Evolutionary conservation across 2,888 invertebrate species (phyloP).

Genomic region (Digitonthophagus gazella): DNA sequence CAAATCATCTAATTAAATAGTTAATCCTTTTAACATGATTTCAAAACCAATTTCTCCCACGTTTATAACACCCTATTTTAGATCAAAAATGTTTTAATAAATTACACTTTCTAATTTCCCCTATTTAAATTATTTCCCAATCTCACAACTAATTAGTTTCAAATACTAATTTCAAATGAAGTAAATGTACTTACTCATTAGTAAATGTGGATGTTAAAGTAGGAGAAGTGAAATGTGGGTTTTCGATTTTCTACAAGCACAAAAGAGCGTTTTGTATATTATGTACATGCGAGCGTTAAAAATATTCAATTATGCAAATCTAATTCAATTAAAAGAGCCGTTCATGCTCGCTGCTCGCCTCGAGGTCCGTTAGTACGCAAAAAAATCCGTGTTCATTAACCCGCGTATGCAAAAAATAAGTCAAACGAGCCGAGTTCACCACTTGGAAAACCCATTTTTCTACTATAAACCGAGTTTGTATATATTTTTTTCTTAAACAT

Average conservation of each 20-base stretch:
- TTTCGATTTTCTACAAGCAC: neutral
- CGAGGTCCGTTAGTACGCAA: neutral
- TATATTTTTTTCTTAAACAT: neutral
- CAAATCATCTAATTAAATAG: too few species aligned
- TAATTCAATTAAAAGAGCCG: neutral
- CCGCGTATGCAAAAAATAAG: neutral
- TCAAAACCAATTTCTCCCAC: too few species aligned
- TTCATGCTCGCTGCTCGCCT: neutral
- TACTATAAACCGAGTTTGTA: neutral
- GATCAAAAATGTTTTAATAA: too few species aligned
- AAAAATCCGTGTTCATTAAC: neutral
- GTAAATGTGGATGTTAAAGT: too few species aligned
- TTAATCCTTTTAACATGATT: too few species aligned
- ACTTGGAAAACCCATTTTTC: neutral
- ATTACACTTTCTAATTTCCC: too few species aligned
- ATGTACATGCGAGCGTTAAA: neutral
- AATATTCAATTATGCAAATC: neutral
- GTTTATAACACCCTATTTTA: too few species aligned
- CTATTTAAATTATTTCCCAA: too few species aligned
- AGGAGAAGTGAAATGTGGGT: neutral
- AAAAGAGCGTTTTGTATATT: neutral
- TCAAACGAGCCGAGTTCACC: neutral
- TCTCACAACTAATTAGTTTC: too few species aligned
- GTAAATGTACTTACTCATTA: too few species aligned
- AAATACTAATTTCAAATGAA: too few species aligned